Conservation (phyloP, 2,888 invertebrate genomes). For the Ichneumoninae sp. region DNA sequence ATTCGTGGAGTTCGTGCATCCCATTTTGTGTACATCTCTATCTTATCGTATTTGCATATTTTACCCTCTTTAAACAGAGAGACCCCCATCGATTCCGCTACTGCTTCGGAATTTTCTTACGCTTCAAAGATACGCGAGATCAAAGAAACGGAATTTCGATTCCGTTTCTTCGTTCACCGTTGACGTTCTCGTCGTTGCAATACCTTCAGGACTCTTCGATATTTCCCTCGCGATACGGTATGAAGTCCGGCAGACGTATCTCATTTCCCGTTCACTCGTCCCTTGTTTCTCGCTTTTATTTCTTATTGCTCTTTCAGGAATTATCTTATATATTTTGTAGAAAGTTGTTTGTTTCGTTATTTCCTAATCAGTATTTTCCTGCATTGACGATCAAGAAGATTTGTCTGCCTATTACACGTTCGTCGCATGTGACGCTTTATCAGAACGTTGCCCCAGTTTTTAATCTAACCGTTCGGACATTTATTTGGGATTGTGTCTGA, state of each 20-base stretch:
- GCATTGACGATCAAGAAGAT: too few species aligned
- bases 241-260: background rate
- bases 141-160: conserved; percentile 10
- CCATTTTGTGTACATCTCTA: background rate
- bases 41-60: background rate
- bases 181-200: background rate
- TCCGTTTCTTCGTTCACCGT: background rate
- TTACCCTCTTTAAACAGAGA: background rate
- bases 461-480: too few species aligned
- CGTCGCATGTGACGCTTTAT: too few species aligned
- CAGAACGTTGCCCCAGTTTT: background rate
- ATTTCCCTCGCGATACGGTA: conserved; percentile 12
- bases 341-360: background rate
- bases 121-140: conserved; percentile 18
- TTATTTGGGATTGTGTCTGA: too few species aligned
- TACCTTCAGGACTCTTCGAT: conserved; percentile 12
- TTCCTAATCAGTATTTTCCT: background rate
- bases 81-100: background rate
- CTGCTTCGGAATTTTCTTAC: conserved; percentile 12
- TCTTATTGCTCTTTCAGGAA: background rate
- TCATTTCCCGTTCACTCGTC: conserved; percentile 52
- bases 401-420: too few species aligned
- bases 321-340: background rate
- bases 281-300: background rate
- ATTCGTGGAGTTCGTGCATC: conserved; percentile 10